Evolutionary conservation across 2,888 invertebrate genomes (phyloP).

Genomic region (Thecocarcelia acutangulata): DNA sequence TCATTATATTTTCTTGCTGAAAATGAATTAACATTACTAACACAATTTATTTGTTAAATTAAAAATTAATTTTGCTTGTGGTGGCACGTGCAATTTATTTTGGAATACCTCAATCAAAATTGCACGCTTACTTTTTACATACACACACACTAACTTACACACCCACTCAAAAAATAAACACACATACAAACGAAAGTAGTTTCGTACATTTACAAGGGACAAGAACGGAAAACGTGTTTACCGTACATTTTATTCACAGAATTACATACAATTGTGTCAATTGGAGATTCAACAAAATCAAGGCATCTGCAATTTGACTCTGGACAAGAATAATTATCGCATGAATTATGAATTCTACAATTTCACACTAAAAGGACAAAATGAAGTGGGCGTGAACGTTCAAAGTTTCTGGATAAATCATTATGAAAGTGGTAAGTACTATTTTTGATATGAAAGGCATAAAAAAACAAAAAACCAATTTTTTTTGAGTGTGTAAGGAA

Average conservation of each 20-base stretch:
- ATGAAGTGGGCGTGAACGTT: constrained; percentile 83
- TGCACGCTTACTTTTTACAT: constrained; percentile 3
- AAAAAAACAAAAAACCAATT: background rate
- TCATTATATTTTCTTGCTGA: too few species aligned
- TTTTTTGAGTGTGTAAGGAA: too few species aligned
- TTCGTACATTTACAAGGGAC: constrained; percentile 54
- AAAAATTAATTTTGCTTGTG: constrained; percentile 11
- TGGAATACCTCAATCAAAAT: constrained; percentile 4
- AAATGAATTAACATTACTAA: constrained; percentile 31
- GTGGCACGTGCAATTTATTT: constrained; percentile 35
- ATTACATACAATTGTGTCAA: constrained; percentile 71
- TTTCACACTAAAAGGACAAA: constrained; percentile 84
- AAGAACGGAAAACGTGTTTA: constrained; percentile 71
- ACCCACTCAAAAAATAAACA: constrained; percentile 12
- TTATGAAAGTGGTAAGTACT: constrained; percentile 78
- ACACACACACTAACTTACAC: background rate
- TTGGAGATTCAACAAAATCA: constrained; percentile 68
- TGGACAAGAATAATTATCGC: constrained; percentile 70
- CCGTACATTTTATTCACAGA: constrained; percentile 73
- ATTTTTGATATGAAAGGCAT: background rate
- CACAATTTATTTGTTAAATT: background rate
- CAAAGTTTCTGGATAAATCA: constrained; percentile 85
- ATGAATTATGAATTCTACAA: constrained; percentile 80
- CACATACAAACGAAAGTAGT: constrained; percentile 51
- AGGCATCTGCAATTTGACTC: constrained; percentile 72